These are phyloP conservation scores for Cetoscarus ocellatus DNA, from an alignment of 2,797 vertebrate species.

Conservation along the genomic window DNA sequence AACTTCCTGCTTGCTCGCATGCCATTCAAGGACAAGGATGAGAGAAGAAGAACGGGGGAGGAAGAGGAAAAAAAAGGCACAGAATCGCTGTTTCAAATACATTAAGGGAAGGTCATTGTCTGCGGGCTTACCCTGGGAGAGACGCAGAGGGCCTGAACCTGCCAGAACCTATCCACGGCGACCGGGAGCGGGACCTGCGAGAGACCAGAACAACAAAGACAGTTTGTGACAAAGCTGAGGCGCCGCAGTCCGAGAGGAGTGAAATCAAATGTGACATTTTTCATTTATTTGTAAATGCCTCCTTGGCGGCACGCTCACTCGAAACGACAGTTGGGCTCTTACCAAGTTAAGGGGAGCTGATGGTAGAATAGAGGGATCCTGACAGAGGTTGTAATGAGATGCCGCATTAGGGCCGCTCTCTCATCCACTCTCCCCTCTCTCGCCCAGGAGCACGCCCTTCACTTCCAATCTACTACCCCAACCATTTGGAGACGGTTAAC, in stretches of 20 bases:
- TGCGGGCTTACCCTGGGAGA: slow-evolving; percentile 86
- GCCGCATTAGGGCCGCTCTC: slow-evolving; percentile 90
- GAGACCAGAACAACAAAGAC: slow-evolving; percentile 91
- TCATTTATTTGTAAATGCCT: slow-evolving; percentile 99
- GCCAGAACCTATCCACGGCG: slow-evolving; percentile 88
- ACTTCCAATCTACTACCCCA: slow-evolving; percentile 88
- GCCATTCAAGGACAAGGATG: slow-evolving; percentile 70
- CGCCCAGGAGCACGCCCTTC: slow-evolving; percentile 88
- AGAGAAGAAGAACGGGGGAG: slow-evolving; percentile 42
- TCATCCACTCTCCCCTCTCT: slow-evolving; percentile 86
- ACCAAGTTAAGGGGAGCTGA: slow-evolving; percentile 88
- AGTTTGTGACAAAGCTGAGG: slow-evolving; percentile 97
- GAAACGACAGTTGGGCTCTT: slow-evolving; percentile 94
- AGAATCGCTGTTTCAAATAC: slow-evolving; percentile 76
- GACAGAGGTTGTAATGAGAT: slow-evolving; percentile 98
- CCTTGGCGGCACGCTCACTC: slow-evolving; percentile 93
- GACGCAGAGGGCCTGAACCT: slow-evolving; percentile 81
- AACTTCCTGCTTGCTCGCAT: slow-evolving; percentile 75
- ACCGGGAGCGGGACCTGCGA: slow-evolving; percentile 87
- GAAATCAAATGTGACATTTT: slow-evolving; percentile 99
- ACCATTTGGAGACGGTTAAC: slow-evolving; percentile 89
- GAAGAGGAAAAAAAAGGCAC: slow-evolving; percentile 46
- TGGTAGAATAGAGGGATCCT: slow-evolving; percentile 92
- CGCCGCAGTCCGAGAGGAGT: slow-evolving; percentile 84
- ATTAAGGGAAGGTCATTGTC: slow-evolving; percentile 87